Evolutionary conservation across 2,797 vertebrate species (phyloP), one percentile per base, ranked within the genome.

Genomic region (Etheostoma perlongum): DNA sequence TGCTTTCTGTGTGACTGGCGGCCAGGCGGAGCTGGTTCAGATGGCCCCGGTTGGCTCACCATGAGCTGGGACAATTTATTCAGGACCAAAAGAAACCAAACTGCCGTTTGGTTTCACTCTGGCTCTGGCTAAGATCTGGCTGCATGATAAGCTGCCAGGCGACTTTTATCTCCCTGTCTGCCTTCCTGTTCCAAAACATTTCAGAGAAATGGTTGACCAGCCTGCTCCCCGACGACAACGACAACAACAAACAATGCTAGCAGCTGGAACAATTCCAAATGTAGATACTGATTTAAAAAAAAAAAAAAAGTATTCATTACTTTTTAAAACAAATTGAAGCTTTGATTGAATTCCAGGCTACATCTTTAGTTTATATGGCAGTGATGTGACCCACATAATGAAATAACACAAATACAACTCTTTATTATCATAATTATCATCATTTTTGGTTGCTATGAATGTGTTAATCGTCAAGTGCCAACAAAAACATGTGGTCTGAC

Each of bases 1-100:
- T 89, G 90, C 85, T 79, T 86, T 72, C 30, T 49, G 73, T 58
- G 63, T 67, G 75, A 58, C 57, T 74, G 76, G 74, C 59, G 5
- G 59, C 64, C 70, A 2, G 71, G 64, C 84, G 51, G 75, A 49
- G 74, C 47, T 13, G 3, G 30, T 72, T 81, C 79, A 86, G 79
- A 88, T 67, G 84, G 78, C 62, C 78, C 1, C 12, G 40, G 47
- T 69, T 83, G 84, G 77, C 65, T 71, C 67, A 18, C 76, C 85
- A 81, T 1, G 40, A 74, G 66, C 74, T 55, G 79, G 1, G 82
- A 85, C 85, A 61, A 69, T 73, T 79, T 65, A 57, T 83, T 83
- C 67, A 16, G 81, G 42, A 84, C 76, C 23, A 61, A 79, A 86
- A 78, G 62, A 62, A 75, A 40, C 63, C 12, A 9, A 59, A 48